Percentiles rank a stretch among this genome's conserved stretches.
Conservation (phyloP, 2,888 invertebrate species). For the Adelphocoris suturalis region DNA sequence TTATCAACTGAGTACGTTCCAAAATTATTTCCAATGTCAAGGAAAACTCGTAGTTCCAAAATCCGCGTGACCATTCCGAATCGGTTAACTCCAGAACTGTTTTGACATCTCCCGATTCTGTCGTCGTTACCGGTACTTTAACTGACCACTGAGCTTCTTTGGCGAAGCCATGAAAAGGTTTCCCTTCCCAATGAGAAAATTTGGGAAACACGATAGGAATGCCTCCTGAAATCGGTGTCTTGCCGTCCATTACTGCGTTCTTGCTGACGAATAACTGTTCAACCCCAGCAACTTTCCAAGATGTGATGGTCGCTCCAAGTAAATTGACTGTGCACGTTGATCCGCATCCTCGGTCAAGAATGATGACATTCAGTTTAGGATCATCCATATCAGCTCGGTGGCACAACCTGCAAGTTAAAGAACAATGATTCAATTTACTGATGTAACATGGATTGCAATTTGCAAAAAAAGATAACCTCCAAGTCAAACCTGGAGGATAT, state of each 20-base stretch:
- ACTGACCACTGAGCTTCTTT: conserved; percentile 41
- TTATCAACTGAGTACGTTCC: neutral
- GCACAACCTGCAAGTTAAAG: too few relatives aligned
- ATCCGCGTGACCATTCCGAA: conserved; percentile 8
- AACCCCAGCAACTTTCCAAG: conserved; percentile 96
- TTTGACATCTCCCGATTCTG: conserved; percentile 31
- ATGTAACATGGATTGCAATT: too few relatives aligned
- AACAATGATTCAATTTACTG: too few relatives aligned
- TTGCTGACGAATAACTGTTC: conserved; percentile 94
- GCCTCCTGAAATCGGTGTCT: conserved; percentile 58
- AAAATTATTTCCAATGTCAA: conserved; percentile 7
- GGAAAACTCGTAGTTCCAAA: conserved; percentile 45
- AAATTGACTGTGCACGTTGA: conserved; percentile 97
- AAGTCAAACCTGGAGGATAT: too few relatives aligned
- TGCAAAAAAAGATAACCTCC: too few relatives aligned
- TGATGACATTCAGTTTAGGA: conserved; percentile 79
- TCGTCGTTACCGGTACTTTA: neutral
- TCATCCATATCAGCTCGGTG: too few relatives aligned
- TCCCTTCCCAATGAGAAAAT: conserved; percentile 47
- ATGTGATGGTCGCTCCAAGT: conserved; percentile 96
- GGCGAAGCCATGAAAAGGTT: conserved; percentile 66
- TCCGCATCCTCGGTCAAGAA: conserved; percentile 95
- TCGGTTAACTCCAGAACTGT: conserved; percentile 16
- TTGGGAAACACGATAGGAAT: conserved; percentile 44
- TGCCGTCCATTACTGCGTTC: conserved; percentile 55